A percentile compares a stretch with the other conserved stretches of the same genome.
phyloP scores from a whole-genome alignment of 1,140 invertebrate species.

The Drosophila murphyi region DNA sequence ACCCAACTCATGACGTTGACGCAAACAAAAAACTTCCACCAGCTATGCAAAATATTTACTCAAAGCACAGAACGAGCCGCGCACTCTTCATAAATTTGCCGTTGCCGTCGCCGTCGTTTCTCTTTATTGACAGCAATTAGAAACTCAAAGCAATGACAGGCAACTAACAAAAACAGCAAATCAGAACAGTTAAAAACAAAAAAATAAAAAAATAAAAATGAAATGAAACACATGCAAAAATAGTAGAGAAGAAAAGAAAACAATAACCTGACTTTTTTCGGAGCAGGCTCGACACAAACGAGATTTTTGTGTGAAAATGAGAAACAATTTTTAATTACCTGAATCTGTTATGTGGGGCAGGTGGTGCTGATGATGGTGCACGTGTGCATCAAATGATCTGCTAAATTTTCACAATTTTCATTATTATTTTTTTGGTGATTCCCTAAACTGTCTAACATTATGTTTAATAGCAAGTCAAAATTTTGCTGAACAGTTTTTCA shows the following conservation, averaged over 20 bases:
- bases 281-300: slow-evolving; percentile 8
- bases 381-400: slow-evolving; percentile 54
- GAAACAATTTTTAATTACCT: slow-evolving; percentile 81
- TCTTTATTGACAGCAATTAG: slow-evolving; percentile 78
- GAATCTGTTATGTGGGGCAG: slow-evolving; percentile 32
- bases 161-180: slow-evolving; percentile 55
- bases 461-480: not conserved
- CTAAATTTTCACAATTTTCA: slow-evolving; percentile 14
- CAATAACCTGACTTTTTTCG: slow-evolving; percentile 38
- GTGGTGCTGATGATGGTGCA: not conserved
- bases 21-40: slow-evolving; percentile 74
- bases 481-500: not conserved
- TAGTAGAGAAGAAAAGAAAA: slow-evolving; percentile 12
- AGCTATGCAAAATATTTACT: slow-evolving; percentile 79
- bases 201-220: slow-evolving; percentile 14
- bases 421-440: slow-evolving; percentile 4
- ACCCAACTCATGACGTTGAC: slow-evolving; percentile 23
- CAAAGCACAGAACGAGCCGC: slow-evolving; percentile 54
- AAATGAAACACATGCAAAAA: not conserved
- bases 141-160: slow-evolving; percentile 75
- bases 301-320: slow-evolving; percentile 47
- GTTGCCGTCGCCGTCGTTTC: not conserved
- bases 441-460: no score
- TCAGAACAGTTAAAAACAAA: slow-evolving; percentile 28
- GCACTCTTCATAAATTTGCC: slow-evolving; percentile 58